Evolutionary conservation across 2,113 vertebrate genomes (phyloP).

Genomic region (Takifugu flavidus): DNA sequence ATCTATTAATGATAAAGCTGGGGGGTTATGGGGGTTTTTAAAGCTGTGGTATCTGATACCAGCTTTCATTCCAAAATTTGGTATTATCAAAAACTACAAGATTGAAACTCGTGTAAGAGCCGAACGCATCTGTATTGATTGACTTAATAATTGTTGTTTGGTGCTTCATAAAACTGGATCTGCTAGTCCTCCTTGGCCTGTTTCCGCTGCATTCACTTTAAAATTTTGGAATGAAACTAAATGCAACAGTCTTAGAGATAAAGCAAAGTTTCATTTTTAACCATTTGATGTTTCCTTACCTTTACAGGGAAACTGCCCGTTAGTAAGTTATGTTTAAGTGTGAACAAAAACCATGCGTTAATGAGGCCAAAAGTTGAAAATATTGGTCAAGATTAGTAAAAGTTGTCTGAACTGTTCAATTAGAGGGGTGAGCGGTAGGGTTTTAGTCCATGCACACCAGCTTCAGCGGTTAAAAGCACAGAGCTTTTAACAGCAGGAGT

Average conservation of each 20-base stretch:
- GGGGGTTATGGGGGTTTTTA: too few species aligned
- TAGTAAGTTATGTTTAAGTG: too few species aligned
- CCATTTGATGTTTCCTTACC: too few species aligned
- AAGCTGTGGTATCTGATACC: not conserved
- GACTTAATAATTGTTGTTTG: not conserved
- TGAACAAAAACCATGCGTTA: not conserved
- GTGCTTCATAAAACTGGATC: too few species aligned
- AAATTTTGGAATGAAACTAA: not conserved
- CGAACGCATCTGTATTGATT: too few species aligned
- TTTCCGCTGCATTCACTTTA: not conserved
- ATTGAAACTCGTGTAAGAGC: not conserved
- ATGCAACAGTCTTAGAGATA: not conserved
- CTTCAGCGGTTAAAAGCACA: slow-evolving; percentile 25
- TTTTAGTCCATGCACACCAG: slow-evolving; percentile 38
- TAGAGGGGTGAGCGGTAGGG: slow-evolving; percentile 13
- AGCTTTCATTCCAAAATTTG: not conserved
- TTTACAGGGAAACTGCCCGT: too few species aligned
- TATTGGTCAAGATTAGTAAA: slow-evolving; percentile 7
- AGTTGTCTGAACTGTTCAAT: slow-evolving; percentile 2
- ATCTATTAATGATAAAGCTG: not conserved
- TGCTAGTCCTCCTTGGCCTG: too few species aligned
- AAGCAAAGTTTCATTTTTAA: too few species aligned
- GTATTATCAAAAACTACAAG: not conserved
- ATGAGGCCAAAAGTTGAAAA: slow-evolving; percentile 1
- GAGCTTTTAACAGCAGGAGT: slow-evolving; percentile 40